These are phyloP conservation scores for Anas bahamensis DNA, from an alignment of 2,797 vertebrate species.

Conservation along the genomic window DNA sequence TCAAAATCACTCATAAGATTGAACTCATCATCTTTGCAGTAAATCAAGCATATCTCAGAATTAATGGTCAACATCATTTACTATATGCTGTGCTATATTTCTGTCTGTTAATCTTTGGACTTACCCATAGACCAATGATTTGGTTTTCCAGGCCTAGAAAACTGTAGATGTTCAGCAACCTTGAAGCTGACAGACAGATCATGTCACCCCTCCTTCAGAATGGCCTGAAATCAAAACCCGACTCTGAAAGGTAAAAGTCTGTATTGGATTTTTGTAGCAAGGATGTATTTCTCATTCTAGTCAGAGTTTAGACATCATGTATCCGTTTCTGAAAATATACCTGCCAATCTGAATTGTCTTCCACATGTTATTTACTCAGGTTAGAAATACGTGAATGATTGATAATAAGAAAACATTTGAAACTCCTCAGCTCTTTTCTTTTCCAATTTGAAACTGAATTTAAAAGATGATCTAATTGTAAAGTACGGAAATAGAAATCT, in stretches of 20 bases:
- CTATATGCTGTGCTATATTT: background rate
- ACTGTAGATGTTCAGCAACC: background rate
- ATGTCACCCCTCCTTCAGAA: background rate
- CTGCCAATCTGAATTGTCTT: background rate
- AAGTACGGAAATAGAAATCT: background rate
- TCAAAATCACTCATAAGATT: conserved; percentile 15
- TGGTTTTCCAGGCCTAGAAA: background rate
- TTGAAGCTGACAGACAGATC: background rate
- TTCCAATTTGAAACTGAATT: conserved; percentile 15
- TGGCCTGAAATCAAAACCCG: background rate
- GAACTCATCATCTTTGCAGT: background rate
- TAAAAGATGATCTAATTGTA: background rate
- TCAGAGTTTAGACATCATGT: background rate
- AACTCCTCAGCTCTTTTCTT: background rate
- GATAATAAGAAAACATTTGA: conserved; percentile 6
- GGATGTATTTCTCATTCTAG: background rate
- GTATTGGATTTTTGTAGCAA: background rate
- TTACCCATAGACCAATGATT: background rate
- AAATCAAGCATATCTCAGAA: conserved; percentile 6
- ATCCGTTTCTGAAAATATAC: background rate
- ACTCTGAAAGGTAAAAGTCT: background rate
- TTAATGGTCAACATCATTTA: conserved; percentile 1
- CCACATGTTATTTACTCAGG: background rate
- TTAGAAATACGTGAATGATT: background rate
- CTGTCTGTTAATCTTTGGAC: background rate